Conservation (phyloP, 2,113 vertebrate species). For the Mesoclemmys tuberculata region DNA sequence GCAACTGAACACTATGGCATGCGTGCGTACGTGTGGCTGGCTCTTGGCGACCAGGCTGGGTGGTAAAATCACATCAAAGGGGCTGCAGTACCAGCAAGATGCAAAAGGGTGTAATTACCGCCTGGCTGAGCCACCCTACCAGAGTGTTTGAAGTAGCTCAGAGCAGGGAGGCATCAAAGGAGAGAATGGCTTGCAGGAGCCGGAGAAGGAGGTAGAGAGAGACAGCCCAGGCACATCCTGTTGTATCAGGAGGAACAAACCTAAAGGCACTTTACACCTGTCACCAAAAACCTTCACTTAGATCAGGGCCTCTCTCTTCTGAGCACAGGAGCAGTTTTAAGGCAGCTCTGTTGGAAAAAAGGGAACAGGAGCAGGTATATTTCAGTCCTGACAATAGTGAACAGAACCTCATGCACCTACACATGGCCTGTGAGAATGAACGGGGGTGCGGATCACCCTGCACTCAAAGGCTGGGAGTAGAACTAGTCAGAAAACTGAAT, state of each 20-base stretch:
- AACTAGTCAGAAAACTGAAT: background rate
- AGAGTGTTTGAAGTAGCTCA: constrained; percentile 66
- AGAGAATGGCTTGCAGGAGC: background rate
- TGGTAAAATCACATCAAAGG: constrained; percentile 71
- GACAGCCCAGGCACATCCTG: background rate
- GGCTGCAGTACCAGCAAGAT: constrained; percentile 44
- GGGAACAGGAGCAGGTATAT: background rate
- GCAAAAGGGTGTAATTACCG: constrained; percentile 63
- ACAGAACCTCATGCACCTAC: background rate
- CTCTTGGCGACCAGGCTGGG: constrained; percentile 56
- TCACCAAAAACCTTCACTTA: background rate
- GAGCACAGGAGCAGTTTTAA: background rate
- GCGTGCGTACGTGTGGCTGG: constrained; percentile 1
- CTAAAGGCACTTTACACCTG: background rate
- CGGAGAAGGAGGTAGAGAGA: background rate
- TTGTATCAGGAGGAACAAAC: background rate
- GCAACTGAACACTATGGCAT: constrained; percentile 26
- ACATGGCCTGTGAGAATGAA: background rate
- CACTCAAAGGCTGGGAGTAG: background rate
- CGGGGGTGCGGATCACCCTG: background rate
- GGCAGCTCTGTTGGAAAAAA: background rate
- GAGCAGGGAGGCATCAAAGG: constrained; percentile 63
- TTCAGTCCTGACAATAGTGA: background rate
- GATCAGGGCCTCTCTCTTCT: background rate
- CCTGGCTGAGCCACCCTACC: constrained; percentile 43